A percentile compares a stretch with the other conserved stretches of the same genome.
These are phyloP conservation scores for Formicarius rufipectus DNA, from an alignment of 2,113 vertebrate species.

Conservation along the genomic window DNA sequence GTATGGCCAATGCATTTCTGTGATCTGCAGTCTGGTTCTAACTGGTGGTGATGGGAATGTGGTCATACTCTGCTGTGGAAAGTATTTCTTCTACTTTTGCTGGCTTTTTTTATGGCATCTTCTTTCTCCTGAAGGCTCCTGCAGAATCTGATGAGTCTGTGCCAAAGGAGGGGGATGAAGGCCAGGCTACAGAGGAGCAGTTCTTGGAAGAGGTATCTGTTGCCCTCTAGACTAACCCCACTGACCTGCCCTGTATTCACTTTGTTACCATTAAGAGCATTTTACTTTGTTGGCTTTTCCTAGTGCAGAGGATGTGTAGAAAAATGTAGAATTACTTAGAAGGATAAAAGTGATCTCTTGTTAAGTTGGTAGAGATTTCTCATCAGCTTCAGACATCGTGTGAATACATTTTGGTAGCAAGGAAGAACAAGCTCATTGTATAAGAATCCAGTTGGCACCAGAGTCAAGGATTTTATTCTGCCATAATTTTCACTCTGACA, in stretches of 20 bases:
- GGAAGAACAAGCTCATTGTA: neutral
- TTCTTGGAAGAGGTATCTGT: constrained; percentile 81
- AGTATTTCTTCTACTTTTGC: neutral
- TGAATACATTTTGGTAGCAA: neutral
- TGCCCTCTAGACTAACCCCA: neutral
- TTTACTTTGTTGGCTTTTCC: neutral
- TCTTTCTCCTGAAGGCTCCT: constrained; percentile 71
- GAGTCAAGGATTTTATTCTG: neutral
- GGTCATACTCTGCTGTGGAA: neutral
- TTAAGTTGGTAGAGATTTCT: neutral
- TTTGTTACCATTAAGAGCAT: neutral
- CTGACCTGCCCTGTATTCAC: neutral
- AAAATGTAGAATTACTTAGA: neutral
- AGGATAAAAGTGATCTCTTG: neutral
- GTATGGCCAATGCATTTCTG: neutral
- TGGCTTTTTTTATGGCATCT: constrained; percentile 22
- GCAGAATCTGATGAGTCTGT: constrained; percentile 70
- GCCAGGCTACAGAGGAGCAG: constrained; percentile 72
- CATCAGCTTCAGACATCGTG: neutral
- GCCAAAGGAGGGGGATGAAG: constrained; percentile 60
- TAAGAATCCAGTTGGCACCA: neutral
- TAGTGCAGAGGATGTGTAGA: neutral
- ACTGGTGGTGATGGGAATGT: neutral
- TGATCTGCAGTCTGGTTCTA: neutral
- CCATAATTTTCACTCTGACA: neutral